Base-by-base conservation (phyloP, 2,888 invertebrate species). In the Gymnoscelis rufifasciata region DNA sequence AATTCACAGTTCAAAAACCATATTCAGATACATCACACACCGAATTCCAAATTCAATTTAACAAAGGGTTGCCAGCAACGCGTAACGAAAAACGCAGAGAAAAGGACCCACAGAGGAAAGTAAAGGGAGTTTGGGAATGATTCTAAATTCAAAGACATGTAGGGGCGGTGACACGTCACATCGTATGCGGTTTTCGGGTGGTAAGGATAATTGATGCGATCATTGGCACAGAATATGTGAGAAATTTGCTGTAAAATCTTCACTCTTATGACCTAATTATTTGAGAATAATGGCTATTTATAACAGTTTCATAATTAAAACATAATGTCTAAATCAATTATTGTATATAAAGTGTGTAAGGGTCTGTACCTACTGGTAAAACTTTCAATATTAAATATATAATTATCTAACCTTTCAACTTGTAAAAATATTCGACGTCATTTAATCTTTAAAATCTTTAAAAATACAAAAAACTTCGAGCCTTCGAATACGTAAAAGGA, bases 51-150 rank as follows among this genome's bases (percentile, higher is more conserved):
- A 70, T 84, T 83, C 78, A 83, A 83, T 83, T 83, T 78, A 64
- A 67, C 68, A 74, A 80, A 83, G 84, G 84, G 84, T 84, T 84
- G 82, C 66, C 80, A 80, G 70, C 72, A 74, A 78, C 74, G 81
- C 82, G 82, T 71, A 79, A 83, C 70, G 70, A 68, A 63, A 73
- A 74, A 69, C 71, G 70, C 64, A 60, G 60, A 62, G 60, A 64
- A 60, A 57, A 56, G 69, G 64, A 47, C 11, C 38, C 15, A 35
- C 44, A 42, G 43, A 38, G n/a, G n/a, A 49, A 50, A 44, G 49
- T 41, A 44, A 49, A 50, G 50, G 50, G 49, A 50, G 42, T 38
- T 42, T 31, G 35, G 30, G 42, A 45, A 51, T 47, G 46, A 55
- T 53, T 57, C 58, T 56, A 66, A 68, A 72, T 71, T 72, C 75